These are phyloP conservation scores for Lycopodina hypogea DNA, from an alignment of 37 sponge, comb jelly and placozoan species.

Conservation along the genomic window DNA sequence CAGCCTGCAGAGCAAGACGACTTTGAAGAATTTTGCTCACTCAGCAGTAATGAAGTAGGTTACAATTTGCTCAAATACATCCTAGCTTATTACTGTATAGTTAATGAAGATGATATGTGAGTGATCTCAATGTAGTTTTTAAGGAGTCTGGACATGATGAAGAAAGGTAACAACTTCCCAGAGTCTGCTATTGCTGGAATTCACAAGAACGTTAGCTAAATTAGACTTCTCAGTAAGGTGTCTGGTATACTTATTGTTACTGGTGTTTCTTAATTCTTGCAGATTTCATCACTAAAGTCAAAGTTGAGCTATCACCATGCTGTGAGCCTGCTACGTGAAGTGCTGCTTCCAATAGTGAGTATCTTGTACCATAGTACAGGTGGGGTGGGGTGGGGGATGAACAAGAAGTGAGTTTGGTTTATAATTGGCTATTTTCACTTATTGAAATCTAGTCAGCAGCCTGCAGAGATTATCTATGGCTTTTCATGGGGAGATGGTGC, in stretches of 20 bases:
- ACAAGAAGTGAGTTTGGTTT: too few species aligned
- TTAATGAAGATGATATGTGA: too few species aligned
- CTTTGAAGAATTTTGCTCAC: not conserved
- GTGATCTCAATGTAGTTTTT: not conserved
- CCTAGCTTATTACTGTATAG: too few species aligned
- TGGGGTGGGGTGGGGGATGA: too few species aligned
- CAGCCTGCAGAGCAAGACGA: slow-evolving; percentile 3
- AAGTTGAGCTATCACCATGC: slow-evolving; percentile 4
- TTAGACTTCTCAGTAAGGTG: not conserved
- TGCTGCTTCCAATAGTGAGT: not conserved
- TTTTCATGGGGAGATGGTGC: too few species aligned
- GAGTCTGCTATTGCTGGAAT: not conserved
- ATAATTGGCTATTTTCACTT: too few species aligned
- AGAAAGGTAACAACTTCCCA: not conserved
- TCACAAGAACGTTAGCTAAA: not conserved
- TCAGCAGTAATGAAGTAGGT: not conserved
- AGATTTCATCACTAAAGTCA: not conserved
- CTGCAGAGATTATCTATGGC: too few species aligned
- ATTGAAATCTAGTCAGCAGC: too few species aligned
- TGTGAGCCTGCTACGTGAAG: not conserved
- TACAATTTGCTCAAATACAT: not conserved
- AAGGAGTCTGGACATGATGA: not conserved
- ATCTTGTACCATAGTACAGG: not conserved
- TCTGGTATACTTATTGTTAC: not conserved
- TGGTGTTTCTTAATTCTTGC: not conserved